These are phyloP conservation scores for Drosophila setosimentum DNA, from an alignment of 2,888 invertebrate species.

Conservation along the genomic window DNA sequence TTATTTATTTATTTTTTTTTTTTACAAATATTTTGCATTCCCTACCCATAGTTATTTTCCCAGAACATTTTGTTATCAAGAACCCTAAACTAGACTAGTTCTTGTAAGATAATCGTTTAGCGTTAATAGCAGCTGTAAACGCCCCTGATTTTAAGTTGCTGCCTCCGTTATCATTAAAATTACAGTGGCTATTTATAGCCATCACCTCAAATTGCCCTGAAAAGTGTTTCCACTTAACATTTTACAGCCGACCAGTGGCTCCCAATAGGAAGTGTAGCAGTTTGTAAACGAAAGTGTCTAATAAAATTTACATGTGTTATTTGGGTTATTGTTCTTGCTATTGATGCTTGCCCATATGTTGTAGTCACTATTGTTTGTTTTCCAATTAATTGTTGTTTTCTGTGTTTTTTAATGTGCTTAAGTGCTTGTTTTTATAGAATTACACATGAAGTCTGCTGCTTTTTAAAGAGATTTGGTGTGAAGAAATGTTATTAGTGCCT, in stretches of 20 bases:
- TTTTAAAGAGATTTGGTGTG: slow-evolving; percentile 13
- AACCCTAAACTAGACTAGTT: neutral
- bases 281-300: slow-evolving; percentile 54
- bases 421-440: slow-evolving; percentile 54
- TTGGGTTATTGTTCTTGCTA: slow-evolving; percentile 25
- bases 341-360: slow-evolving; percentile 41
- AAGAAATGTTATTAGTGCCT: slow-evolving; percentile 16
- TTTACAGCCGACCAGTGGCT: slow-evolving; percentile 56
- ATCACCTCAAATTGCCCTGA: slow-evolving; percentile 13
- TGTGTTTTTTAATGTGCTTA: slow-evolving; percentile 48
- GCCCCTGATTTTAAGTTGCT: neutral
- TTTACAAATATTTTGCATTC: neutral
- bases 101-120: neutral
- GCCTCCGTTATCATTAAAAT: slow-evolving; percentile 14
- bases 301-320: slow-evolving; percentile 57
- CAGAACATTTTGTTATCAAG: neutral
- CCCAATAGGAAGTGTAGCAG: slow-evolving; percentile 18
- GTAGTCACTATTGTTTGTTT: slow-evolving; percentile 61
- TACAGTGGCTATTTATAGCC: slow-evolving; percentile 39
- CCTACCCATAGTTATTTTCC: neutral
- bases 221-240: slow-evolving; percentile 57
- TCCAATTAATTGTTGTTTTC: slow-evolving; percentile 36
- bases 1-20: neutral
- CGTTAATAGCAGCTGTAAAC: neutral
- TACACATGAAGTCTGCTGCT: slow-evolving; percentile 1